phyloP scores from a whole-genome alignment of 2,888 invertebrate species.

The Agrotis puta region DNA sequence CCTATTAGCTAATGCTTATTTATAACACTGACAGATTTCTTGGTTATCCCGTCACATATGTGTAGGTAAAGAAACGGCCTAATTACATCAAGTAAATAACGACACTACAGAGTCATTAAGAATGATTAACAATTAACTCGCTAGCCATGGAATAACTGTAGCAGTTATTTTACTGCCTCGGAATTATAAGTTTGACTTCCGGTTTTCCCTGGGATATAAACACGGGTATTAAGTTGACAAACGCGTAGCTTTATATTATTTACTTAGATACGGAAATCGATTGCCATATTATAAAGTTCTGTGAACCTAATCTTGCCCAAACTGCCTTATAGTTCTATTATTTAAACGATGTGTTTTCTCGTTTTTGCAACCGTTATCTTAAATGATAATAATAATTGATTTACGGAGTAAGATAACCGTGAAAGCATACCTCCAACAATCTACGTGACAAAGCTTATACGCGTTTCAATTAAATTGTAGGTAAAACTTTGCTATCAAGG shows the following conservation, averaged over 20 bases:
- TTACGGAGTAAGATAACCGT: not conserved
- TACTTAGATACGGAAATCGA: slow-evolving; percentile 15
- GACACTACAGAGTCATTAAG: slow-evolving; percentile 12
- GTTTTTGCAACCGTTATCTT: not conserved
- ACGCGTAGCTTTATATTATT: slow-evolving; percentile 7
- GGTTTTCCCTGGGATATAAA: slow-evolving; percentile 16
- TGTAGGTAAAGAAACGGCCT: slow-evolving; percentile 15
- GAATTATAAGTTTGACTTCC: slow-evolving; percentile 35
- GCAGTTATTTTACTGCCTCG: slow-evolving; percentile 21
- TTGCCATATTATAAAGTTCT: not conserved
- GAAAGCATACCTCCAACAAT: not conserved
- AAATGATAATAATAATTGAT: not conserved
- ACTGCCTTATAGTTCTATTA: too few species aligned
- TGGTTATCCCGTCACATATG: slow-evolving; percentile 2
- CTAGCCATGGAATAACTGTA: slow-evolving; percentile 48
- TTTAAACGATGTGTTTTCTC: not conserved
- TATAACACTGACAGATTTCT: slow-evolving; percentile 27
- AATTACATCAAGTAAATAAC: slow-evolving; percentile 37
- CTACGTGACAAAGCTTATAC: not conserved
- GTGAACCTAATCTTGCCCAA: too few species aligned
- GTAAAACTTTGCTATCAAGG: slow-evolving; percentile 14
- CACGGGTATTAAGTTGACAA: slow-evolving; percentile 1
- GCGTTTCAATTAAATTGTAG: not conserved
- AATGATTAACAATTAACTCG: slow-evolving; percentile 30
- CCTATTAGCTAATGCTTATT: slow-evolving; percentile 24